Base-by-base conservation (phyloP, 2,797 vertebrate species). In the Sarcoramphus papa region DNA sequence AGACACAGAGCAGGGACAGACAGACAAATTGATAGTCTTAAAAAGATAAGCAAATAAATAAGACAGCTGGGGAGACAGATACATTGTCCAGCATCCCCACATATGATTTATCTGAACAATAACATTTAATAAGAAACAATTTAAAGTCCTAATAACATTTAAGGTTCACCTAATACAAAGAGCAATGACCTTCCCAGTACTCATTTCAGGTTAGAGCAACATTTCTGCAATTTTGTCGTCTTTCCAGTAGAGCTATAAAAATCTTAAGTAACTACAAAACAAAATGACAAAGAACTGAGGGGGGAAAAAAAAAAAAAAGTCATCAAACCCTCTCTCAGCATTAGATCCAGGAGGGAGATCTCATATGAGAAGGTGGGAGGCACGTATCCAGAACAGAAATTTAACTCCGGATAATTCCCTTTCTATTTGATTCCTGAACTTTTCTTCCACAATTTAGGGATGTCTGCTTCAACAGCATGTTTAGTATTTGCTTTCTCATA, bases 21-120 rank as follows among this genome's bases (percentile, higher is more conserved):
- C 84, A 76, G 67, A 79, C 37, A 78, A 75, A 92, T 80, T 88
- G 92, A 85, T 59, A 77, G 70, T 14, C 82, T 95, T 68, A 82
- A 89, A 87, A 62, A 43, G 50, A 57, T 43, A 91, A 89, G 77
- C 86, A 79, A 76, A 80, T 88, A 72, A 68, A 33, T 65, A 85
- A 92, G 87, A 84, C 67, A 67, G 76, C 67, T 95, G 93, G 73
- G 74, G 92, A 69, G 81, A 93, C 60, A 54, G 91, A 80, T 64
- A 86, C 85, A 15, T 31, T 74, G 88, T 94, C 90, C 95, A 82
- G 93, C 72, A 68, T 79, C 68, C 63, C 72, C 63, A 88, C 20
- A n/a, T 90, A 95, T 96, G 94, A 96, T 94, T 95, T 96, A 98
- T 97, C 90, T 74, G 88, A 95, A 93, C 90, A 41, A 93, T 91